phyloP scores from a whole-genome alignment of 2,797 vertebrate genomes.

The Nyctalus aviator region DNA sequence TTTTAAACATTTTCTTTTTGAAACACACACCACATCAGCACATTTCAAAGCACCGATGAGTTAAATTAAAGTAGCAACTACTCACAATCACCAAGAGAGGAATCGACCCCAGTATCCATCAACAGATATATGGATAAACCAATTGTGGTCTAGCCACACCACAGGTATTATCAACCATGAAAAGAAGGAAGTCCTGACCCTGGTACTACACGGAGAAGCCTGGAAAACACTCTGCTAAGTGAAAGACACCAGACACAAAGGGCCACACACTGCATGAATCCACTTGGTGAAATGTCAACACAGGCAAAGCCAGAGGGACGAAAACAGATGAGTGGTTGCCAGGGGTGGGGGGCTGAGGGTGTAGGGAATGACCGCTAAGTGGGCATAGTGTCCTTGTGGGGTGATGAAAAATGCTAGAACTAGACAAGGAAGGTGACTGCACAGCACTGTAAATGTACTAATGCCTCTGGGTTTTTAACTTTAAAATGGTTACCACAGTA shows the following conservation, averaged over 20 bases:
- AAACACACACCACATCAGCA: not conserved
- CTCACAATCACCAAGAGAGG: not conserved
- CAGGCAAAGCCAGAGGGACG: not conserved
- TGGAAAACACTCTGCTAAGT: not conserved
- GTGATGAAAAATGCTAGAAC: not conserved
- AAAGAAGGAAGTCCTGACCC: not conserved
- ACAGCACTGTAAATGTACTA: not conserved
- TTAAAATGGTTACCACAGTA: not conserved
- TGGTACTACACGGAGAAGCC: not conserved
- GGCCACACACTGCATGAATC: not conserved
- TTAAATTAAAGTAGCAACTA: constrained; percentile 34
- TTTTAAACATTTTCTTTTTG: not conserved
- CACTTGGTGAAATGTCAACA: not conserved
- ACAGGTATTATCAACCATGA: not conserved
- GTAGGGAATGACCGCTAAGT: not conserved
- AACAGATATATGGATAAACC: not conserved
- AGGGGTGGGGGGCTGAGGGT: too few relatives aligned
- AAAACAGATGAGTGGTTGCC: not conserved
- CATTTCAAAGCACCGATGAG: not conserved
- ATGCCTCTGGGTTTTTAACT: not conserved
- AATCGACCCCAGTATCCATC: not conserved
- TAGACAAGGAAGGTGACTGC: not conserved
- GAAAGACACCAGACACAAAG: not conserved
- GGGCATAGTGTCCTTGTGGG: not conserved
- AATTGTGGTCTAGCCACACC: not conserved